A percentile compares a stretch with the other conserved stretches of the same genome.
These are phyloP conservation scores for Cremastinae sp. DNA, from an alignment of 2,888 invertebrate species.

Conservation along the genomic window DNA sequence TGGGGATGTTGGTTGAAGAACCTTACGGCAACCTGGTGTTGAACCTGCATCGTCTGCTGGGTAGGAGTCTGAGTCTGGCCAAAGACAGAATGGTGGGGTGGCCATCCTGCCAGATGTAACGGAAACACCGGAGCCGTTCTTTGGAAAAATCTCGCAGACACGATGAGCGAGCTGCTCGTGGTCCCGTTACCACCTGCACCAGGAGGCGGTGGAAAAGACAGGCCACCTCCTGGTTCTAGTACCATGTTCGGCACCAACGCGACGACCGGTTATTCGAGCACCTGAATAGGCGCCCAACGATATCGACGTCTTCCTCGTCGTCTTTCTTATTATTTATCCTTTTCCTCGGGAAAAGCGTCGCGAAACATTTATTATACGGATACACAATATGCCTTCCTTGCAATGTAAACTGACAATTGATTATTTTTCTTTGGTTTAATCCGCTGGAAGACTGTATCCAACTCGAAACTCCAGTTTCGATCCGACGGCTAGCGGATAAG, in stretches of 20 bases:
- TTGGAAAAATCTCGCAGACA: slow-evolving; percentile 76
- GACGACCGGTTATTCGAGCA: slow-evolving; percentile 60
- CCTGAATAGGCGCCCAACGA: slow-evolving; percentile 44
- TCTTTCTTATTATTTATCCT: slow-evolving; percentile 36
- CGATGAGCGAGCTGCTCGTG: slow-evolving; percentile 73
- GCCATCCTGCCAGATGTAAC: slow-evolving; percentile 78
- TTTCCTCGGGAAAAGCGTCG: not conserved
- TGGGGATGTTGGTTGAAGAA: slow-evolving; percentile 78
- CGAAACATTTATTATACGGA: not conserved
- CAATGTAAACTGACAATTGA: not conserved
- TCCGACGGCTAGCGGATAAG: slow-evolving; percentile 62
- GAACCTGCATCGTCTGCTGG: slow-evolving; percentile 77
- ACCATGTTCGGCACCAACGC: slow-evolving; percentile 80
- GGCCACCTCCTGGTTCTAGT: slow-evolving; percentile 79
- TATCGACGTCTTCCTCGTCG: slow-evolving; percentile 22
- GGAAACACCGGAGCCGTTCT: slow-evolving; percentile 78
- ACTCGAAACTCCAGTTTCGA: slow-evolving; percentile 3
- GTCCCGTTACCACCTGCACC: slow-evolving; percentile 74
- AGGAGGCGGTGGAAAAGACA: slow-evolving; percentile 79
- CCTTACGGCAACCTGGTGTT: slow-evolving; percentile 76
- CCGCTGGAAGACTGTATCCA: not conserved
- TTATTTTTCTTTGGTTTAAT: not conserved
- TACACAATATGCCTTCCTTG: not conserved
- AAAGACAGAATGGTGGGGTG: slow-evolving; percentile 77
- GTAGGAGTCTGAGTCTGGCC: slow-evolving; percentile 78